A percentile compares a stretch with the other conserved stretches of the same genome.
Conservation (phyloP, 92 coral and sea anemone species). For the Diadumene lineata region DNA sequence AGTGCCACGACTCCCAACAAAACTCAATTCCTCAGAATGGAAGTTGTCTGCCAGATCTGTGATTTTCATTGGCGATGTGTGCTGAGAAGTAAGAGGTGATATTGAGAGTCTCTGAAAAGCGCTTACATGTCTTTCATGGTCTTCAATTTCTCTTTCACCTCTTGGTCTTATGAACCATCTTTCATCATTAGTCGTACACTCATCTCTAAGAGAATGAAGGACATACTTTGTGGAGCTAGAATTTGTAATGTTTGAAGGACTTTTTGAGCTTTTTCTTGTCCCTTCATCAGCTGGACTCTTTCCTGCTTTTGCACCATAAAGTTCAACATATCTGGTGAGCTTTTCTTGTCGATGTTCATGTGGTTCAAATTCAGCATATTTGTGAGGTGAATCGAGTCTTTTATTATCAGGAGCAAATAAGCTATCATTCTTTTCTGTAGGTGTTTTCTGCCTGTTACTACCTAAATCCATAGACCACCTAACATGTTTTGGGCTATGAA, state of each 20-base stretch:
- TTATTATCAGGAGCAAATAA: not conserved
- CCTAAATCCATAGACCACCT: conserved; percentile 6
- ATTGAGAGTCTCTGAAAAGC: not conserved
- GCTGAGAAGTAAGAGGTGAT: not conserved
- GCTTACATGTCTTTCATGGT: not conserved
- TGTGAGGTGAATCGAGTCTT: not conserved
- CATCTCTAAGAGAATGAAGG: not conserved
- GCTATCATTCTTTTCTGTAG: not conserved
- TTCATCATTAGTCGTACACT: too few relatives aligned
- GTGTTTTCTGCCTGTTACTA: not conserved
- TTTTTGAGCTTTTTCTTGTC: not conserved
- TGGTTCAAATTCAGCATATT: not conserved
- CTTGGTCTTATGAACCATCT: too few relatives aligned
- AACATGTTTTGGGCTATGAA: conserved; percentile 11
- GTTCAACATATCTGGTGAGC: not conserved
- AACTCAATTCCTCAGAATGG: not conserved
- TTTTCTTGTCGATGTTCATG: not conserved
- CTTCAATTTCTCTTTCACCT: not conserved
- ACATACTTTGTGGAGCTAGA: not conserved
- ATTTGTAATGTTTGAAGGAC: not conserved
- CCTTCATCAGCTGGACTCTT: not conserved
- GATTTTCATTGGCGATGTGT: not conserved
- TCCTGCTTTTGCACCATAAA: not conserved
- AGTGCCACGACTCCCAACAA: not conserved
- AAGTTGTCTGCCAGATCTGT: not conserved